Evolutionary conservation across 2,888 invertebrate species (phyloP), one percentile per base, ranked within the genome.

Genomic region (Epirrhoe tristata): DNA sequence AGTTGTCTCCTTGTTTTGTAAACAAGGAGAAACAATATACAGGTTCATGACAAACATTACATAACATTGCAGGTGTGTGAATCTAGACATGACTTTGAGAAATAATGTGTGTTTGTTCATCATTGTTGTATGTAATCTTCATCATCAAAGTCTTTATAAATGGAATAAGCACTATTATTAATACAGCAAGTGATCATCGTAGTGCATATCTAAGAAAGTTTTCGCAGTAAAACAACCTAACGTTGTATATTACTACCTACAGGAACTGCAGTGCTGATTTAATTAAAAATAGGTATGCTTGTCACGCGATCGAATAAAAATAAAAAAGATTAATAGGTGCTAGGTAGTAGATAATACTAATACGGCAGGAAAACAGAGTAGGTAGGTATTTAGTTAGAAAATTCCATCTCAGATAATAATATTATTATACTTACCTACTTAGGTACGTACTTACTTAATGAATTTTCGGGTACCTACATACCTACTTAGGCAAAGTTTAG

Each of bases 251-350:
- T 63, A 56, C 56, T 56, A 64, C n/a, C 39, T 71, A 64, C 39
- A 57, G 62, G 70, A 76, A 75, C 66, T 73, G 68, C 63, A 73
- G 59, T 63, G 55, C 65, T 52, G 52, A 53, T n/a, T n/a, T n/a
- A n/a, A n/a, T n/a, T n/a, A n/a, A n/a, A n/a, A n/a, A n/a, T n/a
- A n/a, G n/a, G n/a, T n/a, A n/a, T n/a, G n/a, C 50, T 60, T 63
- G 61, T 60, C 72, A 73, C 72, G 72, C 72, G 61, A 73, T 53
- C 10, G 16, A 48, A 53, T 43, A 43, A 12, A 43, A 43, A 43
- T 43, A 43, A 5, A 43, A 12, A 43, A 36, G 36, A 10, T 10
- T 36, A 8, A 8, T 24, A 24, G 24, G 24, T 14, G 46, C 14
- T 50, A 48, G 7, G 39, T 62, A 53, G 17, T n/a, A 32, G n/a